These are phyloP conservation scores for Grantiella picta DNA, from an alignment of 2,113 vertebrate genomes.

Conservation along the genomic window DNA sequence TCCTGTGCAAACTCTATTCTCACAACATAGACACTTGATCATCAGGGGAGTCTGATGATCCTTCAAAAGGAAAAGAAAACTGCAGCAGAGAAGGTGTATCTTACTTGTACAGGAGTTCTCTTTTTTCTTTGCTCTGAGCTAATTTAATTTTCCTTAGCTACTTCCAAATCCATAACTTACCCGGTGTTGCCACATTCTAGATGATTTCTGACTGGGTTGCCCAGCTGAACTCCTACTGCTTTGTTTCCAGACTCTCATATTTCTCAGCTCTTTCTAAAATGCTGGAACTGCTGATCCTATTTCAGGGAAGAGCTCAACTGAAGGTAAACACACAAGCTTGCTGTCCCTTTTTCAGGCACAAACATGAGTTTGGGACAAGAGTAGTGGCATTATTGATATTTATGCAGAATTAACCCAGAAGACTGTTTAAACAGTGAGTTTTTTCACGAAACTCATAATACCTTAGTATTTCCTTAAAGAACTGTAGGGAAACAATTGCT, in stretches of 20 bases:
- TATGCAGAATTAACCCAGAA: neutral
- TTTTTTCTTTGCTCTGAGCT: neutral
- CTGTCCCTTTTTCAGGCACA: neutral
- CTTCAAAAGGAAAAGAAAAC: neutral
- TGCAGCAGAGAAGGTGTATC: neutral
- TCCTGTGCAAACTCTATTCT: neutral
- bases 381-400: neutral
- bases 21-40: neutral
- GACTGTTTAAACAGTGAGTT: neutral
- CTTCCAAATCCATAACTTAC: slow-evolving; percentile 25
- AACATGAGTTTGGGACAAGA: neutral
- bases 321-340: neutral
- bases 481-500: neutral
- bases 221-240: slow-evolving; percentile 19
- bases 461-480: neutral
- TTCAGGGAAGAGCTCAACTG: neutral
- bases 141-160: slow-evolving; percentile 37
- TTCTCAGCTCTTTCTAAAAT: slow-evolving; percentile 17
- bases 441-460: neutral
- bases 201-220: slow-evolving; percentile 50
- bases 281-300: neutral
- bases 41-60: neutral
- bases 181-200: slow-evolving; percentile 50
- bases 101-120: neutral
- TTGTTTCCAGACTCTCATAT: slow-evolving; percentile 30